Conservation (phyloP, 2,888 invertebrate genomes). For the Julus scanicus region DNA sequence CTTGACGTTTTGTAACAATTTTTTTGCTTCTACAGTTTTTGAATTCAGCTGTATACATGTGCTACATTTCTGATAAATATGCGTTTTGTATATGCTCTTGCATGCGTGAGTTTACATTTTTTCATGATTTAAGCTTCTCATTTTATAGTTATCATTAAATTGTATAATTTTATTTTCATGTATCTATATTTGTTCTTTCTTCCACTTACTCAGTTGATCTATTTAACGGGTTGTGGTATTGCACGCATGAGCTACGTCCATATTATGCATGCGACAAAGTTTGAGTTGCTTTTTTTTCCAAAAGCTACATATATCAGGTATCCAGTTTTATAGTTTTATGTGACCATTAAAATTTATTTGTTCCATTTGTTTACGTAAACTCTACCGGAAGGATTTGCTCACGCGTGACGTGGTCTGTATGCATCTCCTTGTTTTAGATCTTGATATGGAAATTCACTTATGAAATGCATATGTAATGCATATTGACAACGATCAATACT, state of each 20-base stretch:
- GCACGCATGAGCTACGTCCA: not conserved
- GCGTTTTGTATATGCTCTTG: no score
- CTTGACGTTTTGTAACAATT: no score
- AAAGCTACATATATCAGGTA: not conserved
- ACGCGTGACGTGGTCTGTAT: not conserved
- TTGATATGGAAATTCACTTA: constrained; percentile 38
- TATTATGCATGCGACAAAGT: not conserved
- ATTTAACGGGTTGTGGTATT: not conserved
- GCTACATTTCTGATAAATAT: no score
- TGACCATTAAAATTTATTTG: constrained; percentile 16
- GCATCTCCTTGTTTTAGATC: not conserved
- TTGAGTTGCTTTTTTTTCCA: not conserved
- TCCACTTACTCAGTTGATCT: not conserved
- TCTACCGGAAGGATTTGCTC: not conserved
- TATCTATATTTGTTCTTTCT: not conserved
- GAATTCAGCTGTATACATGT: no score
- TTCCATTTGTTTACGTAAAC: constrained; percentile 7
- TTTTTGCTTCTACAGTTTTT: no score
- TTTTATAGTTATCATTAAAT: not conserved
- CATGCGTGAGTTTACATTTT: not conserved
- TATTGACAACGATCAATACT: constrained; percentile 49
- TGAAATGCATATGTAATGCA: constrained; percentile 28
- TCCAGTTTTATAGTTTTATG: constrained; percentile 35
- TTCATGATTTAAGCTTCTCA: not conserved
- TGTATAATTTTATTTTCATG: not conserved